Percentiles rank a stretch among this genome's conserved stretches.
Evolutionary conservation across 2,797 vertebrate species (phyloP).

Genomic region (Urocyon cinereoargenteus): DNA sequence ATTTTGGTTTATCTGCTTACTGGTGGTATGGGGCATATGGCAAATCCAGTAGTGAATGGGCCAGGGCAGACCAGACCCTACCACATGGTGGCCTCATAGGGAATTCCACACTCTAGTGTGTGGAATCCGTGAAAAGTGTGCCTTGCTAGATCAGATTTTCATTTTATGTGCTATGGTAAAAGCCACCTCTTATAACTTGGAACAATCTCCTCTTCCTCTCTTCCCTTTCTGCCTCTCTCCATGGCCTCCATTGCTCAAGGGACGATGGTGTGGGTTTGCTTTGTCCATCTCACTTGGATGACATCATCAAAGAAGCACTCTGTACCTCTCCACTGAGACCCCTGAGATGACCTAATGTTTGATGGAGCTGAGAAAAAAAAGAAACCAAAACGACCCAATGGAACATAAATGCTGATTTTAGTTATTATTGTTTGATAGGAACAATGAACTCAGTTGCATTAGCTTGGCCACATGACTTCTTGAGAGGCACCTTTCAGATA

Average conservation of each 20-base stretch:
- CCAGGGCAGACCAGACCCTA: too few relatives aligned
- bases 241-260: background rate
- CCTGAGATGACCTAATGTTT: background rate
- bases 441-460: background rate
- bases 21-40: slow-evolving; percentile 56
- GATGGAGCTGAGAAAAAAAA: slow-evolving; percentile 9
- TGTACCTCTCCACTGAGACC: background rate
- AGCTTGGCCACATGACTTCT: background rate
- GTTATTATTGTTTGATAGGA: background rate
- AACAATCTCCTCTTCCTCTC: background rate
- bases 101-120: background rate
- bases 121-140: background rate
- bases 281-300: slow-evolving; percentile 37
- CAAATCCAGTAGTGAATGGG: slow-evolving; percentile 14
- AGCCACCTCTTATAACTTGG: background rate
- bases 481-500: background rate
- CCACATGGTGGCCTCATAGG: background rate
- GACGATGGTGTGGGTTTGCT: background rate
- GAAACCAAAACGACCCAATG: background rate
- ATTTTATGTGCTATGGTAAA: background rate
- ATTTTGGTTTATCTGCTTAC: slow-evolving; percentile 72
- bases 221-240: background rate
- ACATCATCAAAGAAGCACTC: background rate
- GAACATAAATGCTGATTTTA: background rate
- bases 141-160: background rate